Base-by-base conservation (phyloP, 64 coral and sea anemone species). In the Hydrozoanthus tunicans region DNA sequence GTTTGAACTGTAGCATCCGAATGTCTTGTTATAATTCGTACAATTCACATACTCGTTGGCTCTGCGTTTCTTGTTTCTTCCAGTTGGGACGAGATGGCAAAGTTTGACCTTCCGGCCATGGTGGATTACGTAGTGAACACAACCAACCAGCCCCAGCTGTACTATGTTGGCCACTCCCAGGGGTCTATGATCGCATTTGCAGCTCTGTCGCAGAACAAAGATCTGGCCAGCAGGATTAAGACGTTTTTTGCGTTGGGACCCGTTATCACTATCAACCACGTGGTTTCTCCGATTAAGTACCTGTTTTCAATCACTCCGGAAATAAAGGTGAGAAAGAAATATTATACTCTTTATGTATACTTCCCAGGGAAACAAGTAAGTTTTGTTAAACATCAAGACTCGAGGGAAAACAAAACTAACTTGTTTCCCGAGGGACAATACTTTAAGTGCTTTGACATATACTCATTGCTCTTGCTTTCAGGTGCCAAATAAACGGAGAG, bases 1-100 rank as follows among this genome's bases (percentile, higher is more conserved):
- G 32, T 43, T 43, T 43, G 0, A 43, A 43, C 32, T 43, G 0
- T 43, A 43, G 32, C 32, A 43, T 43, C 32, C 32, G 32, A 43
- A 2, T 43, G 32, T 43, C 32, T 43, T 43, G 32, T 43, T 43
- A 43, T 43, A 43, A 43, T 43, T 43, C 32, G 32, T 43, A 43
- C 32, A 43, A 43, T 43, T 43, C 0, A 43, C 32, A 43, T 1
- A 43, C 32, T 43, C 32, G 32, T 0, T 43, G 32, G 32, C 32
- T 43, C 32, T 43, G 32, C 32, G 32, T 43, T 43, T 43, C 32
- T 43, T 77, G 5, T 64, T 12, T 51, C 56, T 64, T 91, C 3
- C 51, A 99, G 96, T 79, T 99, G 92, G 89, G 96, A 99, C 79
- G 94, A 99, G 85, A 93, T 99, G 83, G 93, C 96, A 14, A 91